phyloP scores from a whole-genome alignment of 2,888 invertebrate species.

The Salticus scenicus region DNA sequence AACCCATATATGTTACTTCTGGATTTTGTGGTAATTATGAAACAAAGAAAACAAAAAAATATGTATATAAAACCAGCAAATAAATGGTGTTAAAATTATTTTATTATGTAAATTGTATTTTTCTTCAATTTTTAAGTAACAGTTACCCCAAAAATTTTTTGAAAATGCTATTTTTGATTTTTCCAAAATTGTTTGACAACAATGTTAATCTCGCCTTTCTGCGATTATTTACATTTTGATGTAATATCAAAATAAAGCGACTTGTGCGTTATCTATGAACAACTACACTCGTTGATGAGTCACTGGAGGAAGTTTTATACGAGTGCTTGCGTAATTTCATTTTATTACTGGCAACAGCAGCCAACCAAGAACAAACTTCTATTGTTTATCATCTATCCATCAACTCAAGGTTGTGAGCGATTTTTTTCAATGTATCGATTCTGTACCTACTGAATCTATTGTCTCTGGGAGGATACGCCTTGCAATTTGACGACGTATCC shows the following conservation, averaged over 20 bases:
- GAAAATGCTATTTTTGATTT: no score
- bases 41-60: no score
- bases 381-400: not conserved
- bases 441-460: not conserved
- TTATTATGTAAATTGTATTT: no score
- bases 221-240: not conserved
- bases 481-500: not conserved
- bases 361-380: not conserved
- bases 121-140: no score
- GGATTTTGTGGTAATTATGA: no score
- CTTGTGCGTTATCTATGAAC: not conserved
- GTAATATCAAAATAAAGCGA: not conserved
- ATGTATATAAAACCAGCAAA: no score
- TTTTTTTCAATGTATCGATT: conserved; percentile 13
- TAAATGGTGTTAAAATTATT: no score
- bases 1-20: no score
- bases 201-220: not conserved
- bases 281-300: conserved; percentile 9
- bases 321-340: conserved; percentile 6
- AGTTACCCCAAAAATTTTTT: no score
- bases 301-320: conserved; percentile 1
- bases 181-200: no score
- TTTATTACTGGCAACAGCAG: conserved; percentile 3
- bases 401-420: conserved; percentile 12
- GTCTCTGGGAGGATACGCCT: not conserved